Conservation (phyloP, 1,140 invertebrate species). For the Drosophila busckii region DNA sequence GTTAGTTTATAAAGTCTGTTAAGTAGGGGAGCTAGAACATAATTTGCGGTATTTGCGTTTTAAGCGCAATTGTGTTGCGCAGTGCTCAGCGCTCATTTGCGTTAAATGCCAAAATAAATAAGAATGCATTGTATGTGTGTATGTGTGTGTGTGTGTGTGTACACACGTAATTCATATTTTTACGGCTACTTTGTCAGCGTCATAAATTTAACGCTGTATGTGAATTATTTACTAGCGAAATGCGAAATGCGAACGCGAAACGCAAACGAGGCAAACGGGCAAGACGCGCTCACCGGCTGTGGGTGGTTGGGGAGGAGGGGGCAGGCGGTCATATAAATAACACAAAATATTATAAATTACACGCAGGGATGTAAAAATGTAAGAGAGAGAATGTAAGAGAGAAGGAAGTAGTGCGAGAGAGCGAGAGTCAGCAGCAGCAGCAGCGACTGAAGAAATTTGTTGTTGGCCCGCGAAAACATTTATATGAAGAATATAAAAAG, state of each 20-base stretch:
- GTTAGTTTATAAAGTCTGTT: conserved; percentile 32
- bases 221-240: conserved; percentile 71
- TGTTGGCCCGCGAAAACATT: conserved; percentile 72
- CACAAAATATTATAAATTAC: conserved; percentile 77
- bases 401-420: neutral
- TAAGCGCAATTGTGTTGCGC: no score
- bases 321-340: conserved; percentile 59
- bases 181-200: conserved; percentile 75
- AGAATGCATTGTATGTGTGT: conserved; percentile 17
- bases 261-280: conserved; percentile 9
- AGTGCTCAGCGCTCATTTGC: conserved; percentile 40
- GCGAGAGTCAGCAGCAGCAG: conserved; percentile 32
- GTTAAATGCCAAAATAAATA: conserved; percentile 59
- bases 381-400: no score
- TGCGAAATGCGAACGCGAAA: conserved; percentile 31
- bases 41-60: conserved; percentile 58
- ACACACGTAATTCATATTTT: conserved; percentile 63
- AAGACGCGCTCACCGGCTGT: neutral
- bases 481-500: conserved; percentile 69
- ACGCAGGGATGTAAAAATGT: conserved; percentile 53
- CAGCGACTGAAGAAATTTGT: conserved; percentile 49
- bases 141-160: conserved; percentile 23
- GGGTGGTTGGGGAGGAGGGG: neutral
- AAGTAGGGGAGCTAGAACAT: conserved; percentile 54
- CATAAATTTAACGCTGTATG: conserved; percentile 67